phyloP scores from a whole-genome alignment of 2,113 vertebrate genomes.

The Bubo bubo region DNA sequence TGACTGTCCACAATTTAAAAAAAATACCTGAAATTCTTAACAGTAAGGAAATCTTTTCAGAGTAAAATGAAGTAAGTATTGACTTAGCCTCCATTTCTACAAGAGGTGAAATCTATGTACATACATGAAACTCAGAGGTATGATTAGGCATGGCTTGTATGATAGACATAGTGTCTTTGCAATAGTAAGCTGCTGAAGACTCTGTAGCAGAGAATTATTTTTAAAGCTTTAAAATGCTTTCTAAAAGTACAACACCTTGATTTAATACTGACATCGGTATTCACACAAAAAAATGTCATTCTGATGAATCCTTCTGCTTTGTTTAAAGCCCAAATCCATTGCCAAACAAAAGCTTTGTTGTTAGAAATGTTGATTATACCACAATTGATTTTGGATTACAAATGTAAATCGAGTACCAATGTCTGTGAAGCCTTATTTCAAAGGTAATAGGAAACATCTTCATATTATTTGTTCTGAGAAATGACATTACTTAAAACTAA shows the following conservation, averaged over 20 bases:
- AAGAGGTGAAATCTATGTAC: rapidly evolving
- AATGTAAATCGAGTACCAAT: not conserved
- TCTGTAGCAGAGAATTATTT: not conserved
- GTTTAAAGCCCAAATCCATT: not conserved
- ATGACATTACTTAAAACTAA: not conserved
- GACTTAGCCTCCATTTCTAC: not conserved
- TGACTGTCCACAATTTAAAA: not conserved
- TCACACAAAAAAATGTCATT: not conserved
- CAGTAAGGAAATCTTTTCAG: not conserved
- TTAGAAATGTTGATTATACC: not conserved
- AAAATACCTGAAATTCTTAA: not conserved
- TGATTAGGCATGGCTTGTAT: not conserved
- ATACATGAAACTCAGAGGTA: not conserved
- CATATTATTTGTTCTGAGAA: not conserved
- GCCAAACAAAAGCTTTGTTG: not conserved
- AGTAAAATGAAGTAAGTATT: not conserved
- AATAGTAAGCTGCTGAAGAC: not conserved
- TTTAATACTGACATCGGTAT: not conserved
- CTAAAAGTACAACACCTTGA: not conserved
- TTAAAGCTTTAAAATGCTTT: not conserved
- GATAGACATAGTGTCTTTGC: not conserved
- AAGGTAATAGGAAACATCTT: not conserved
- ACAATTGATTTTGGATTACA: slow-evolving; percentile 6
- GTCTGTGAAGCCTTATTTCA: not conserved
- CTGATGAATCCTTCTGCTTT: not conserved